Evolutionary conservation across 2,797 vertebrate species (phyloP).

Genomic region (Silurus lanzhouensis): DNA sequence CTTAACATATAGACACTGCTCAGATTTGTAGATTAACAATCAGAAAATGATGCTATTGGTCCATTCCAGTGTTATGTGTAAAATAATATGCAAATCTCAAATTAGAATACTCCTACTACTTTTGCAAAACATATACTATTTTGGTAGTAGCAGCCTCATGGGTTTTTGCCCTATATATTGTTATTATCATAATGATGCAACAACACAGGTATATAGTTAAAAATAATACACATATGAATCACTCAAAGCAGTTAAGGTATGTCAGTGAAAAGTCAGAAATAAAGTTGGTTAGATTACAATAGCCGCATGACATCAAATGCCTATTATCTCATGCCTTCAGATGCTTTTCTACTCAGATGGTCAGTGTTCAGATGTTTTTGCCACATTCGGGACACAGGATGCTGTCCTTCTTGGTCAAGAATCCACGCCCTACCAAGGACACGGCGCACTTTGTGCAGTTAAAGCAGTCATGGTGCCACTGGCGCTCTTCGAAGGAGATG

Average conservation of each 20-base stretch:
- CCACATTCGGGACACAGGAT: conserved; percentile 6
- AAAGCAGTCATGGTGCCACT: conserved; percentile 22
- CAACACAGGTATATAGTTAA: neutral
- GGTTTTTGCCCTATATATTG: neutral
- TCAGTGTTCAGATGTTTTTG: conserved; percentile 3
- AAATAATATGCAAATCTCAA: neutral
- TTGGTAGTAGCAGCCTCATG: neutral
- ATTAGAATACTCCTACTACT: neutral
- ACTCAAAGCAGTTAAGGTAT: neutral
- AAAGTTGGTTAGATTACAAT: neutral
- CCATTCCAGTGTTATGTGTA: neutral
- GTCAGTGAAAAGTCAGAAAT: neutral
- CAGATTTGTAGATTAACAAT: neutral
- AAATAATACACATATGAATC: neutral
- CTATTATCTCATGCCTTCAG: neutral
- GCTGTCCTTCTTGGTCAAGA: conserved; percentile 2
- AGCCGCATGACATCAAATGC: neutral
- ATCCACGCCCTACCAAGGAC: conserved; percentile 17
- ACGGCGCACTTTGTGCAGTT: conserved; percentile 1
- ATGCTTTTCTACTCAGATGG: neutral
- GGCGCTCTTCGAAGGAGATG: neutral
- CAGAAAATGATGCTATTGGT: neutral
- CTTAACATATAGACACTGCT: neutral
- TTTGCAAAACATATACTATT: neutral
- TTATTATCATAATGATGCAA: neutral